Evolutionary conservation across 2,797 vertebrate genomes (phyloP).

Genomic region (Protosalanx chinensis): DNA sequence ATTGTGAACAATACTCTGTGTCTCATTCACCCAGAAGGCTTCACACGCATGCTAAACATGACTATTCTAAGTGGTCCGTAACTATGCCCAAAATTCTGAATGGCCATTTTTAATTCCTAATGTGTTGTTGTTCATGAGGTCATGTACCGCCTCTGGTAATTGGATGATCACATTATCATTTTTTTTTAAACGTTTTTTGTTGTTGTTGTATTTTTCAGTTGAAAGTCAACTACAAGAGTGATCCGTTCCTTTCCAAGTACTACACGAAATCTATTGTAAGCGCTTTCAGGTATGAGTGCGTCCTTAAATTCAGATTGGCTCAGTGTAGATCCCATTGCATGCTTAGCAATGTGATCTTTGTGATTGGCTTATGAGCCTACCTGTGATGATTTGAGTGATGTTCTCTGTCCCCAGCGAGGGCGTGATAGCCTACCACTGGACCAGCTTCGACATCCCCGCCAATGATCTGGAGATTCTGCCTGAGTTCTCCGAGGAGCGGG

Average conservation of each 20-base stretch:
- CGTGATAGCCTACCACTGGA: constrained; percentile 72
- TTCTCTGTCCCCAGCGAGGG: constrained; percentile 64
- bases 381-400: not conserved
- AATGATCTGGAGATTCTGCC: constrained; percentile 51
- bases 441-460: constrained; percentile 66
- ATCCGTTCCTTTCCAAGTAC: constrained; percentile 63
- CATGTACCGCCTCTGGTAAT: not conserved
- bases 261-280: constrained; percentile 66
- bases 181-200: constrained; percentile 17
- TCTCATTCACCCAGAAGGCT: constrained; percentile 36
- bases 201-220: constrained; percentile 61
- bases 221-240: constrained; percentile 50
- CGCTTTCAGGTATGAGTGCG: constrained; percentile 71
- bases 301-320: not conserved
- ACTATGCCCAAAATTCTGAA: too few relatives aligned
- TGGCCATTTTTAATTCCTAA: too few relatives aligned
- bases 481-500: constrained; percentile 65
- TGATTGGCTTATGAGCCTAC: too few relatives aligned
- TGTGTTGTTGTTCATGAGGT: not conserved
- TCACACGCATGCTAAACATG: constrained; percentile 4
- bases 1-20: constrained; percentile 20
- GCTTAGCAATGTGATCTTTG: not conserved
- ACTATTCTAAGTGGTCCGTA: not conserved
- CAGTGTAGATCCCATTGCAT: not conserved
- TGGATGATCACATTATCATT: not conserved